Percentiles rank a stretch among this genome's conserved stretches.
These are phyloP conservation scores for Burhinus oedicnemus DNA, from an alignment of 2,113 vertebrate genomes.

Conservation along the genomic window DNA sequence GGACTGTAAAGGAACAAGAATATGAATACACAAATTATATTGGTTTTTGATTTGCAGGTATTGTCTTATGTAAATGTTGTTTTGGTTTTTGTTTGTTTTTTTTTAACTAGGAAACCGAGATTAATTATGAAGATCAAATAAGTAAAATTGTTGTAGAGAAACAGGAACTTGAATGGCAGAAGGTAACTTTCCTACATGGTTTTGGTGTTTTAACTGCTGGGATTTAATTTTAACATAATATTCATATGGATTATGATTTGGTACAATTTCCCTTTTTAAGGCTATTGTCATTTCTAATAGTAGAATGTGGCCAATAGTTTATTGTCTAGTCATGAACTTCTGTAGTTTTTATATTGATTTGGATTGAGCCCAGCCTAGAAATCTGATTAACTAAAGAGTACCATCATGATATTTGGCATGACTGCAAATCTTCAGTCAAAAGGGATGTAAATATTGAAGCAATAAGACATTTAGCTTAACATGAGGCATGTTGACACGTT, in stretches of 20 bases:
- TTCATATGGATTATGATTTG: background rate
- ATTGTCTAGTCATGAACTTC: background rate
- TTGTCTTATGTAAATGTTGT: background rate
- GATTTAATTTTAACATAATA: background rate
- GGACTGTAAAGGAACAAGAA: background rate
- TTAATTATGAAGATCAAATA: slow-evolving; percentile 87
- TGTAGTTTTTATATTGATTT: background rate
- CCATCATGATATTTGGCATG: background rate
- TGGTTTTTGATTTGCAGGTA: background rate
- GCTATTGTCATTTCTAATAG: background rate
- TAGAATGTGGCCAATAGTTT: background rate
- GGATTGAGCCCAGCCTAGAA: background rate
- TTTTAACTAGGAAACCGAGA: slow-evolving; percentile 84
- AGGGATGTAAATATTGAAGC: background rate
- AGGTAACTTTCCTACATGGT: slow-evolving; percentile 57
- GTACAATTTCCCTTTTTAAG: background rate
- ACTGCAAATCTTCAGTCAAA: background rate
- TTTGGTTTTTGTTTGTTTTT: background rate
- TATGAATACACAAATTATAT: background rate
- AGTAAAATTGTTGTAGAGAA: slow-evolving; percentile 88
- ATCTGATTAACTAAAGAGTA: background rate
- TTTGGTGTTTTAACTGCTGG: background rate
- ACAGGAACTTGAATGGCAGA: slow-evolving; percentile 93
- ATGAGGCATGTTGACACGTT: rapidly evolving
- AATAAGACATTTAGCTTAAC: background rate